Base-by-base conservation (phyloP, 2,113 vertebrate genomes). In the Danionella cerebrum region DNA sequence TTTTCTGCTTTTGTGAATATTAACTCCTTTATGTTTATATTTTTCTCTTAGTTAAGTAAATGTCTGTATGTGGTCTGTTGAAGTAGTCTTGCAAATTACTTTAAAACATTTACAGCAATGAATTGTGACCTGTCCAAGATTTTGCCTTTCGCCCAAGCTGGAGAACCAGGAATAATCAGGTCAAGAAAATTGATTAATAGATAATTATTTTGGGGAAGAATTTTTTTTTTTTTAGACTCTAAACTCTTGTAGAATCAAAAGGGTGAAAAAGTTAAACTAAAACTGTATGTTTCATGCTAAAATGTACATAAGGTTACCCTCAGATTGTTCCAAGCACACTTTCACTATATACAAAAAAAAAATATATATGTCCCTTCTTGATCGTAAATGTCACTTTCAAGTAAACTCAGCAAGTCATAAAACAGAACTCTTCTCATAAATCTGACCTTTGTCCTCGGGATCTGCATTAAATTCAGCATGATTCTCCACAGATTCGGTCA, bases 401-500 rank as follows among this genome's bases (percentile, higher is more conserved):
- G 8, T 36, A 50, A 64, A 64, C 19, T 24, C 1, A 29, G 13
- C 14, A 48, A 50, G 44, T 48, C 60, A 48, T 63, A 22, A 6
- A 48, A 48, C 14, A 33, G 25, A 27, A 48, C 36, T 48, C 27
- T 12, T 19, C 62, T 51, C 58, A 74, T 71, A 42, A 65, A 36
- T 48, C 38, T 65, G 64, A 80, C 84, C 79, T 85, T 64, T 70
- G 62, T 79, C 66, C 35, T 78, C 69, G 65, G 55, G 68, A 71
- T 53, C 70, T 35, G 33, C 41, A 44, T 50, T 75, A 44, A 69
- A 69, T 62, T 70, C 60, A 2, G 66, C 19, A 16, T 44, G 58
- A 50, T 66, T 79, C 80, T 80, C 79, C 50, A 67, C 76, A 80
- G 86, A 84, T 80, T 78, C 73, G 69, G 70, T 42, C 77, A 73